Evolutionary conservation across 35 echinoderm and acorn worm genomes (phyloP).

Genomic region (Apostichopus japonicus): DNA sequence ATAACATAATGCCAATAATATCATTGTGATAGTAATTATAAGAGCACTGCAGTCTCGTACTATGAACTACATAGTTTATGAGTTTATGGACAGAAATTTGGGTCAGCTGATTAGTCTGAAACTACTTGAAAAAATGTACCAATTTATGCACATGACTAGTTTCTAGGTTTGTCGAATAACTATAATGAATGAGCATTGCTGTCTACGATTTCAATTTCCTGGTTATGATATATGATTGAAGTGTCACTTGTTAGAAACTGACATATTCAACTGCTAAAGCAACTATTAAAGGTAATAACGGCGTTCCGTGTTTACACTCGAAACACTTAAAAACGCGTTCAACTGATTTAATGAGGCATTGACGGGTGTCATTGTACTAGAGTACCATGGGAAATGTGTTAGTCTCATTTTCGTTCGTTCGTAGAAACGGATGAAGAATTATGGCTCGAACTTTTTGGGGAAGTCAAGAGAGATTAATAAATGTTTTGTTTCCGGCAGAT

Average conservation of each 20-base stretch:
- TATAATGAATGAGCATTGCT: background rate
- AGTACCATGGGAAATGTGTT: background rate
- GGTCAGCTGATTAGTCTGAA: too few relatives aligned
- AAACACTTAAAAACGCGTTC: background rate
- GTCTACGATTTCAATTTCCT: background rate
- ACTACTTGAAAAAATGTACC: too few relatives aligned
- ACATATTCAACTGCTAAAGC: background rate
- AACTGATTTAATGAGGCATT: background rate
- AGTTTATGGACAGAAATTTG: too few relatives aligned
- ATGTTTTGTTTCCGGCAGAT: too few relatives aligned
- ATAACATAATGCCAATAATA: too few relatives aligned
- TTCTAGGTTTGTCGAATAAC: background rate
- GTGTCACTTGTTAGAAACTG: background rate
- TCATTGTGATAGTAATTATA: too few relatives aligned
- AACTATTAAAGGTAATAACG: background rate
- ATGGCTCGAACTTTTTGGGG: too few relatives aligned
- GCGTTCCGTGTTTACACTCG: background rate
- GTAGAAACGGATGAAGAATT: too few relatives aligned
- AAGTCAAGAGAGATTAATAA: too few relatives aligned
- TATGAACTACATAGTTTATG: too few relatives aligned
- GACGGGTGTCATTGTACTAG: background rate
- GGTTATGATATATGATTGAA: background rate
- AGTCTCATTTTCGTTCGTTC: too few relatives aligned
- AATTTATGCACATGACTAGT: background rate
- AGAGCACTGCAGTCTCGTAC: too few relatives aligned